Conservation (phyloP, 35 echinoderm and acorn worm species). For the Apostichopus californicus region DNA sequence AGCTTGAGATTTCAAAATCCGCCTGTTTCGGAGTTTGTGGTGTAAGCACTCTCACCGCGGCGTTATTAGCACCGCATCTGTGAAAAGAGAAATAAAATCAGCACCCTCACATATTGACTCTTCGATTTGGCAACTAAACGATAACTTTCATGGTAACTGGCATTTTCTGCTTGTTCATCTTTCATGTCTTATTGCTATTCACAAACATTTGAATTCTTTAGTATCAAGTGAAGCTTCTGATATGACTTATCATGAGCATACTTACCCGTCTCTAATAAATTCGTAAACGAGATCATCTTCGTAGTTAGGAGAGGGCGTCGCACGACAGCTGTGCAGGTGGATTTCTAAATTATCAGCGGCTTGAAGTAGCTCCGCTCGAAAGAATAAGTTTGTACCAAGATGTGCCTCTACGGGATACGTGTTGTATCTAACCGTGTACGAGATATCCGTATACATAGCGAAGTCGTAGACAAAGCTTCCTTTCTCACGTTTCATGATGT, state of each 20-base stretch:
- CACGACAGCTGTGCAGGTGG: constrained; percentile 18
- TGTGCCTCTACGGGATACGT: background rate
- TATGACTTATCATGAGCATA: background rate
- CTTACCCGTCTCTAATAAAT: constrained; percentile 11
- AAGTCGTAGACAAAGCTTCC: background rate
- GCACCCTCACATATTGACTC: background rate
- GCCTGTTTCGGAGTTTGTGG: background rate
- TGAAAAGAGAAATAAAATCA: background rate
- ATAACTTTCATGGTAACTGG: too few species aligned
- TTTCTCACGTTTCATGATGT: background rate
- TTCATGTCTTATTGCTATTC: too few species aligned
- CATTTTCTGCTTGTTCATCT: too few species aligned
- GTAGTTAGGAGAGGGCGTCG: background rate
- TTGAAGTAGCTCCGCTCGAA: background rate
- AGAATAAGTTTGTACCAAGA: background rate
- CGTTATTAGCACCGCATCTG: constrained; percentile 17
- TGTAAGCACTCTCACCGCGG: background rate
- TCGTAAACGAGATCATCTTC: constrained; percentile 3
- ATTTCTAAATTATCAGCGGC: constrained; percentile 13
- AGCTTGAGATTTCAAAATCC: constrained; percentile 24
- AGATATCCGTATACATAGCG: constrained; percentile 16
- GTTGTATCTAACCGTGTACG: constrained; percentile 15
- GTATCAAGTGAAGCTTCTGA: too few species aligned
- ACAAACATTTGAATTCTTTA: too few species aligned
- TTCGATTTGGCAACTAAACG: too few species aligned